These are phyloP conservation scores for Struthidea cinerea DNA, from an alignment of 2,113 vertebrate genomes.

Conservation along the genomic window DNA sequence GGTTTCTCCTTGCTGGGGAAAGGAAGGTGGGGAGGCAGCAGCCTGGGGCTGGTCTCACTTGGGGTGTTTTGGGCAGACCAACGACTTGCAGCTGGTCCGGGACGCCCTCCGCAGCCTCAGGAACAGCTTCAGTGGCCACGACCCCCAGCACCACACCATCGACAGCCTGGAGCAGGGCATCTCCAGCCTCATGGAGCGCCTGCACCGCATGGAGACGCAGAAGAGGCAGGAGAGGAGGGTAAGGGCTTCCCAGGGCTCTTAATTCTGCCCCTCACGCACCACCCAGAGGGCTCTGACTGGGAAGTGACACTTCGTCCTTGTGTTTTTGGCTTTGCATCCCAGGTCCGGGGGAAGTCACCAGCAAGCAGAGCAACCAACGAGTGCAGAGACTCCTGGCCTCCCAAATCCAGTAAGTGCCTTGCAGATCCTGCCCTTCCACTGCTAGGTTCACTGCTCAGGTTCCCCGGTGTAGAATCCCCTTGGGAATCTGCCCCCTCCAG, in stretches of 20 bases:
- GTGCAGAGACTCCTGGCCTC: constrained; percentile 83
- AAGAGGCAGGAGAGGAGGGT: constrained; percentile 80
- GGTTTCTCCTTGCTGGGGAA: background rate
- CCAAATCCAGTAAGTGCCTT: constrained; percentile 82
- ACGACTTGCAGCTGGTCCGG: constrained; percentile 89
- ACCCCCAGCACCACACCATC: constrained; percentile 95
- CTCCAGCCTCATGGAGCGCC: constrained; percentile 88
- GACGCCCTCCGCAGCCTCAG: constrained; percentile 91
- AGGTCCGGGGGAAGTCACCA: constrained; percentile 84
- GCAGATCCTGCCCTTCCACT: background rate
- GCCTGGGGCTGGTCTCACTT: background rate
- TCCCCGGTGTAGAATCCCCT: background rate
- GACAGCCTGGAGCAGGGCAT: constrained; percentile 98
- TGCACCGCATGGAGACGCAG: constrained; percentile 80
- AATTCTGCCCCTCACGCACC: background rate
- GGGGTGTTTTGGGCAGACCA: constrained; percentile 70
- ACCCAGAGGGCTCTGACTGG: background rate
- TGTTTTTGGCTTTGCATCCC: background rate
- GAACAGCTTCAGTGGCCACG: constrained; percentile 90
- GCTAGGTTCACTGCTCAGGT: background rate
- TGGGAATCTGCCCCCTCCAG: background rate
- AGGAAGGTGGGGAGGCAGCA: background rate
- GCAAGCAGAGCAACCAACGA: constrained; percentile 72
- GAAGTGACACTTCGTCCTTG: background rate
- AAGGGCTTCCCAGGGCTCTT: background rate